A percentile compares a stretch with the other conserved stretches of the same genome.
Evolutionary conservation across 2,888 invertebrate genomes (phyloP).

Genomic region (Sinhomidia bicolor): DNA sequence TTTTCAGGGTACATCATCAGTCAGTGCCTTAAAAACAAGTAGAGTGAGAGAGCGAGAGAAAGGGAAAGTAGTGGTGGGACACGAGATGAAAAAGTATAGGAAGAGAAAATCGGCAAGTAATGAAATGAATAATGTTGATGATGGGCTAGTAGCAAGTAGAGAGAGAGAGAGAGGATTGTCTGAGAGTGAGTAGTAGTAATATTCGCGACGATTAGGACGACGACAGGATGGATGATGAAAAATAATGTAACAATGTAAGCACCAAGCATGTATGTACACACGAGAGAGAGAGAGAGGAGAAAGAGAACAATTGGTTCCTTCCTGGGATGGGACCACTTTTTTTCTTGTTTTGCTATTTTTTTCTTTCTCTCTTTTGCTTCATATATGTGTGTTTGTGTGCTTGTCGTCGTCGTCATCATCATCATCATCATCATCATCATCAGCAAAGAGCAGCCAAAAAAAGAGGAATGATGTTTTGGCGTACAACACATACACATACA

Average conservation of each 20-base stretch:
- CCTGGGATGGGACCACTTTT: slow-evolving; percentile 74
- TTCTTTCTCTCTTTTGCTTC: slow-evolving; percentile 12
- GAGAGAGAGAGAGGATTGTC: slow-evolving; percentile 11
- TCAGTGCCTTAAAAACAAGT: neutral
- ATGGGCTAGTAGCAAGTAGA: neutral
- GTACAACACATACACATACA: neutral
- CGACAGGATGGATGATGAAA: slow-evolving; percentile 38
- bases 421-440: too few relatives aligned
- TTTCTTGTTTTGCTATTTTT: slow-evolving; percentile 30
- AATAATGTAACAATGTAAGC: slow-evolving; percentile 5
- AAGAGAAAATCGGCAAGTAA: slow-evolving; percentile 10
- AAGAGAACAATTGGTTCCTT: slow-evolving; percentile 72
- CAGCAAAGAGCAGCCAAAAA: slow-evolving; percentile 12
- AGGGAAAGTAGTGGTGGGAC: too few relatives aligned
- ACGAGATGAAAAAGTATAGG: neutral
- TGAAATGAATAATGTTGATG: slow-evolving; percentile 36
- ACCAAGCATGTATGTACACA: neutral
- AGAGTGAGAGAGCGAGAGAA: too few relatives aligned
- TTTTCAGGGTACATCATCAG: neutral
- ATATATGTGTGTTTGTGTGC: neutral
- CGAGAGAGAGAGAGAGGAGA: slow-evolving; percentile 10
- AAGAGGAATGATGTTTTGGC: slow-evolving; percentile 20
- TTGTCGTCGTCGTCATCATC: slow-evolving; percentile 12
- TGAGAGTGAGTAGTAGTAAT: neutral
- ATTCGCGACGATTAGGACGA: neutral